Conservation (phyloP, 2,113 vertebrate genomes). For the Bufo bufo region DNA sequence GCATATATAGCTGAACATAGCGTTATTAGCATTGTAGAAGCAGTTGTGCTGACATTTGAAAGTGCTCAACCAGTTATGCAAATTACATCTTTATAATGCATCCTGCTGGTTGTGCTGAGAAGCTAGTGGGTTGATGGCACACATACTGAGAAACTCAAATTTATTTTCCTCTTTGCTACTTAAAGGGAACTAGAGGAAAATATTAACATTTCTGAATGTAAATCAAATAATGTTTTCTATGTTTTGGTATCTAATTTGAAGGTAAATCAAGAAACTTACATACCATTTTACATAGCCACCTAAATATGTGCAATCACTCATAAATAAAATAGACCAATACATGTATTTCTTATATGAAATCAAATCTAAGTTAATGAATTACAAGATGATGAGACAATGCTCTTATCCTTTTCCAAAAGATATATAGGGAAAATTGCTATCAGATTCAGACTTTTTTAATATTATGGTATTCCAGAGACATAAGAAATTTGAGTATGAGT, state of each 20-base stretch:
- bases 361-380: too few species aligned
- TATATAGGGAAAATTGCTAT: too few species aligned
- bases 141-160: conserved; percentile 11
- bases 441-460: too few species aligned
- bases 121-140: conserved; percentile 3
- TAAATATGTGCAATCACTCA: background rate
- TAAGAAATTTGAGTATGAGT: too few species aligned
- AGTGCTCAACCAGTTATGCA: conserved; percentile 45
- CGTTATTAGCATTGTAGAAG: conserved; percentile 15
- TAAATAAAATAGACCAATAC: background rate
- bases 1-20: conserved; percentile 10
- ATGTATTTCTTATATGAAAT: too few species aligned
- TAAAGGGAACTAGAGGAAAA: background rate
- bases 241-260: background rate
- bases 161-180: conserved; percentile 7
- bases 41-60: conserved; percentile 46
- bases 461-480: too few species aligned
- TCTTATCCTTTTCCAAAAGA: too few species aligned
- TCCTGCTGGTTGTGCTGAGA: conserved; percentile 25
- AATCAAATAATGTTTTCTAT: background rate
- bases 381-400: too few species aligned
- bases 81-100: conserved; percentile 43
- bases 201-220: background rate
- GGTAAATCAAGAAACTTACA: background rate
- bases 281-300: background rate